A percentile compares a stretch with the other conserved stretches of the same genome.
phyloP scores from a whole-genome alignment of 2,888 invertebrate genomes.

The Melikaiella ostensackeni region DNA sequence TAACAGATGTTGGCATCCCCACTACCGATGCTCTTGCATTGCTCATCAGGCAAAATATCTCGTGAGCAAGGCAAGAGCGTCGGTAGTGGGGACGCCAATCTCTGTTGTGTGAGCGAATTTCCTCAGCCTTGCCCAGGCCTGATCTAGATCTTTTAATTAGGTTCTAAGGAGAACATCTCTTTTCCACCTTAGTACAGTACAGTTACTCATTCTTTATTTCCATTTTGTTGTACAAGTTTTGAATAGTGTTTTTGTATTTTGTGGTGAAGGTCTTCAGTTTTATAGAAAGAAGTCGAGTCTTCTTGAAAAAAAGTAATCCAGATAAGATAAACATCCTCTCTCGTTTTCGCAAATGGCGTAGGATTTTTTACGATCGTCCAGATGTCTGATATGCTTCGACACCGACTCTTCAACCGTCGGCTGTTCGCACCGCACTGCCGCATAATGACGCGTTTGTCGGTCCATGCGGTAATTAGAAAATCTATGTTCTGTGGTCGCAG shows the following conservation, averaged over 20 bases:
- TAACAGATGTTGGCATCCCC: too few species aligned
- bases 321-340: constrained; percentile 23
- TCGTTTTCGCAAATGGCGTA: background rate
- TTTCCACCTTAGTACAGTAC: too few species aligned
- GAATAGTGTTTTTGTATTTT: background rate
- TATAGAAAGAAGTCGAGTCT: too few species aligned
- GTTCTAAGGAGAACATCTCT: too few species aligned
- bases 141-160: too few species aligned
- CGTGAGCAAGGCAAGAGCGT: too few species aligned
- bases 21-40: too few species aligned
- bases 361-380: constrained; percentile 19
- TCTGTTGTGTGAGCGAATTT: too few species aligned
- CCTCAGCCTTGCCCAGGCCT: too few species aligned
- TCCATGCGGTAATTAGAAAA: constrained; percentile 52
- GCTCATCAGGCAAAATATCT: too few species aligned
- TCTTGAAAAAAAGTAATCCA: background rate
- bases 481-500: constrained; percentile 14
- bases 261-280: background rate
- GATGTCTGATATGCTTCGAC: constrained; percentile 19
- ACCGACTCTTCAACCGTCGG: constrained; percentile 16
- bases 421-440: constrained; percentile 46
- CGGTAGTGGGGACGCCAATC: too few species aligned
- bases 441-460: constrained; percentile 50
- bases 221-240: background rate
- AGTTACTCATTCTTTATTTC: too few species aligned